A percentile compares a stretch with the other conserved stretches of the same genome.
Conservation (phyloP, 2,797 vertebrate genomes). For the Hirundo rustica region DNA sequence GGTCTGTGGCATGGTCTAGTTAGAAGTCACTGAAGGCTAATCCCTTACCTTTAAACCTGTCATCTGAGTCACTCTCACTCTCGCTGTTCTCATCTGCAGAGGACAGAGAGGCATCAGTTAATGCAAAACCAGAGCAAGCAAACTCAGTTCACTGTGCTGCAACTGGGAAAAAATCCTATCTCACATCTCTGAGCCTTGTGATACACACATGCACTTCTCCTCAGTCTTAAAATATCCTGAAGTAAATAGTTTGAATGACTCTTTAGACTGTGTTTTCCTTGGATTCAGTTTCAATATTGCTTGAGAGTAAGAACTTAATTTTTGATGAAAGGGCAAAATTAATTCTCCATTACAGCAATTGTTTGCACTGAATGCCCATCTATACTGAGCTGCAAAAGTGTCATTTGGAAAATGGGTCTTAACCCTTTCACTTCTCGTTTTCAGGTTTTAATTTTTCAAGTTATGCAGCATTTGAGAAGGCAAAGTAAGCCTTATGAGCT, state of each 20-base stretch:
- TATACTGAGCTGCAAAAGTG: not conserved
- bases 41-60: constrained; percentile 98
- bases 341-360: not conserved
- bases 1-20: not conserved
- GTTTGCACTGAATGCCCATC: not conserved
- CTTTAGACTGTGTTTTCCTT: not conserved
- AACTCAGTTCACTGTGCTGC: not conserved
- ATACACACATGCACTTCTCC: not conserved
- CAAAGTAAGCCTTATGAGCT: not conserved
- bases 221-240: not conserved
- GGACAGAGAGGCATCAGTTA: constrained; percentile 67
- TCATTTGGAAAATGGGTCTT: not conserved
- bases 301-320: not conserved
- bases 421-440: not conserved
- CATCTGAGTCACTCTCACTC: constrained; percentile 99
- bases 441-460: not conserved
- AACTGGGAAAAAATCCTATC: not conserved
- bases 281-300: not conserved
- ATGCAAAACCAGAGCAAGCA: constrained; percentile 35
- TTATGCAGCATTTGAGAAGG: not conserved
- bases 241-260: not conserved
- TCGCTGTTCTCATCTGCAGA: constrained; percentile 97
- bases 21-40: not conserved
- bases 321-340: constrained; percentile 8
- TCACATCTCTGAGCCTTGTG: not conserved